A percentile compares a stretch with the other conserved stretches of the same genome.
phyloP scores from a whole-genome alignment of 2,113 vertebrate genomes.

The Seriola rivoliana region DNA sequence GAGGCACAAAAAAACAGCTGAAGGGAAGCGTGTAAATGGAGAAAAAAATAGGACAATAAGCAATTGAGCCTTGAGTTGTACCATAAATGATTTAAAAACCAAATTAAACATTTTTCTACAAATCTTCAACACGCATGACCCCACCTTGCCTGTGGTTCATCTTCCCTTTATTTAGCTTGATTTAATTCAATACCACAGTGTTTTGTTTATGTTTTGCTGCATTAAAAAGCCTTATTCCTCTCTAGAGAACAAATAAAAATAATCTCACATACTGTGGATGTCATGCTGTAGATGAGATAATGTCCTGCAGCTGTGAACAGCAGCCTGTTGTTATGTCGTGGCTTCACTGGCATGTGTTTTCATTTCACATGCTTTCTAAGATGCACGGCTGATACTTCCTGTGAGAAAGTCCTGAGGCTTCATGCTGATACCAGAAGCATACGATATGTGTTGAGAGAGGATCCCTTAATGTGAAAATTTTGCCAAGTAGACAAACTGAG shows the following conservation, averaged over 20 bases:
- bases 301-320: too few relatives aligned
- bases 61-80: not conserved
- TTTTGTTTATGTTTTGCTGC: not conserved
- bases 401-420: not conserved
- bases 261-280: not conserved
- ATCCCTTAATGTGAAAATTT: not conserved
- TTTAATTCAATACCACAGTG: not conserved
- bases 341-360: not conserved
- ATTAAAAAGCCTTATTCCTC: too few relatives aligned
- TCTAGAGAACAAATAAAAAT: not conserved
- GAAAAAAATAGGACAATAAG: not conserved
- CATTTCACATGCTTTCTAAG: too few relatives aligned
- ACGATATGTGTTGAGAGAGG: too few relatives aligned
- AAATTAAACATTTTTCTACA: too few relatives aligned
- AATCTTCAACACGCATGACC: not conserved
- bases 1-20: too few relatives aligned
- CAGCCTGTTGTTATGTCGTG: not conserved
- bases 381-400: not conserved
- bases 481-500: constrained; percentile 16
- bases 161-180: not conserved
- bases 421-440: not conserved
- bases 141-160: too few relatives aligned
- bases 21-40: too few relatives aligned
- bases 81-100: not conserved
- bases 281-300: not conserved